These are phyloP conservation scores for Montipora cactus DNA, from an alignment of 64 coral and sea anemone genomes.

Conservation along the genomic window DNA sequence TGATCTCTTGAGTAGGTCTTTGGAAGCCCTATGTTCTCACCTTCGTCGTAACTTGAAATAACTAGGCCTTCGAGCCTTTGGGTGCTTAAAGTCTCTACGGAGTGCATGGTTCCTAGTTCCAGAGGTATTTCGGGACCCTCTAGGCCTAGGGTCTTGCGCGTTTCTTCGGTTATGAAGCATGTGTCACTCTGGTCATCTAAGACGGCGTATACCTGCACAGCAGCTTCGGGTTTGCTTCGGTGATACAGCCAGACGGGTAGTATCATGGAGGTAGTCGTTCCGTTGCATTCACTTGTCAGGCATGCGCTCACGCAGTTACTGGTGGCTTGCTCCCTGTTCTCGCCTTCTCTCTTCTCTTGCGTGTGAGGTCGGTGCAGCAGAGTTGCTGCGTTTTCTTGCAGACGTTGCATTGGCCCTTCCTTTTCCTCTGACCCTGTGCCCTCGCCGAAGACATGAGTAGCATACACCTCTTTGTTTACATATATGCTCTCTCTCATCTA, in stretches of 20 bases:
- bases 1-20: constrained; percentile 27
- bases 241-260: constrained; percentile 63
- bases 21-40: too few relatives aligned
- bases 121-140: too few relatives aligned
- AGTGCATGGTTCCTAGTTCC: too few relatives aligned
- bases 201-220: constrained; percentile 54
- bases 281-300: constrained; percentile 22
- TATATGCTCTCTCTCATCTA: too few relatives aligned
- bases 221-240: constrained; percentile 26
- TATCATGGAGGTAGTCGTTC: constrained; percentile 55
- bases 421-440: too few relatives aligned
- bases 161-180: constrained; percentile 42
- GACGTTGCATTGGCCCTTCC: too few relatives aligned
- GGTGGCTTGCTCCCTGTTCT: background rate
- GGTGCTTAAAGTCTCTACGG: too few relatives aligned
- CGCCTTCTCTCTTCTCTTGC: background rate
- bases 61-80: too few relatives aligned
- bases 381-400: too few relatives aligned
- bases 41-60: too few relatives aligned
- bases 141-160: background rate
- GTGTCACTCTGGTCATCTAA: constrained; percentile 46
- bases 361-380: background rate
- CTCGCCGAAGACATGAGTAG: too few relatives aligned
- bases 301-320: constrained; percentile 45
- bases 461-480: too few relatives aligned